These are phyloP conservation scores for Nansenia antarctica DNA, from an alignment of 2,113 vertebrate genomes.

Conservation along the genomic window DNA sequence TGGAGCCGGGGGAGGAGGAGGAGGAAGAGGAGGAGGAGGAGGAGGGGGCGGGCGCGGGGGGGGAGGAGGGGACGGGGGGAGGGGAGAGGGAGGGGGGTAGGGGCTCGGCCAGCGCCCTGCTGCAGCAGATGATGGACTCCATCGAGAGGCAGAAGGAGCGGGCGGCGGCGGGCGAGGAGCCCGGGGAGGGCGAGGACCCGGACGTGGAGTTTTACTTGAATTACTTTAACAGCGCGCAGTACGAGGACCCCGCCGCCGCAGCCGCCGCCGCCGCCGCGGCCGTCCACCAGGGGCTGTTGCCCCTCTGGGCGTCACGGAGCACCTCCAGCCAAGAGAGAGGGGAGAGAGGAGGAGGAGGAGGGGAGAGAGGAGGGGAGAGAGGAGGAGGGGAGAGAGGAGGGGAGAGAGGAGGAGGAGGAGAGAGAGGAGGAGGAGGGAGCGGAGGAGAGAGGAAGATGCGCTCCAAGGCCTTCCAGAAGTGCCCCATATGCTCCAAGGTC, in stretches of 20 bases:
- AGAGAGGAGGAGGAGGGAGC: constrained; percentile 25
- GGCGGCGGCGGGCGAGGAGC: constrained; percentile 72
- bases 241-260: constrained; percentile 73
- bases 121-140: constrained; percentile 94
- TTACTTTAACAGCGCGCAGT: constrained; percentile 88
- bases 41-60: constrained; percentile 66
- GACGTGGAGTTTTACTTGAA: constrained; percentile 99
- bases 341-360: constrained; percentile 24
- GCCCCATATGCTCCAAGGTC: constrained; percentile 98
- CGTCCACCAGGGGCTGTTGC: constrained; percentile 81
- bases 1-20: too few species aligned
- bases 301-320: constrained; percentile 79
- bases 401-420: constrained; percentile 26
- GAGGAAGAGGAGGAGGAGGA: constrained; percentile 61
- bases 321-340: constrained; percentile 69
- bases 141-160: constrained; percentile 81
- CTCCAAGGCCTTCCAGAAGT: constrained; percentile 99
- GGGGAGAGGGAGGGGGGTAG: constrained; percentile 71
- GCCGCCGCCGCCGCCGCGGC: constrained; percentile 59
- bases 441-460: constrained; percentile 92
- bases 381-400: background rate
- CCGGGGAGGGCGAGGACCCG: constrained; percentile 84
- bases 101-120: constrained; percentile 88
- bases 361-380: constrained; percentile 76
- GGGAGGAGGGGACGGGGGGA: constrained; percentile 65